Evolutionary conservation across 2,797 vertebrate species (phyloP).

Genomic region (Scomberomorus guttatus): DNA sequence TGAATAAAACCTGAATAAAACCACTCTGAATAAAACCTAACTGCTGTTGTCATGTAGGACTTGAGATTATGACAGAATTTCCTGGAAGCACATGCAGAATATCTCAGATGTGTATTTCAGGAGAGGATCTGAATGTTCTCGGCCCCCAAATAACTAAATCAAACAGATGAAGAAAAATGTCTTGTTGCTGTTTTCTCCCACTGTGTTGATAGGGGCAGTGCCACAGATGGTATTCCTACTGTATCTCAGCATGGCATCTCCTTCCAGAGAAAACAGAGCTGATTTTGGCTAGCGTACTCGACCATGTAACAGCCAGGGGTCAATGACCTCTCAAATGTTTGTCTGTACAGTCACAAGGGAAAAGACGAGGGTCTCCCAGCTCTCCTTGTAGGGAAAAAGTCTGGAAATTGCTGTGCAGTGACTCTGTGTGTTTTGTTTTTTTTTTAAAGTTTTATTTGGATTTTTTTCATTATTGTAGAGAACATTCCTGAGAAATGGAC

Average conservation of each 20-base stretch:
- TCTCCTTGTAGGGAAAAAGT: constrained; percentile 46
- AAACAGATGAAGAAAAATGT: constrained; percentile 2
- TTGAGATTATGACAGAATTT: not conserved
- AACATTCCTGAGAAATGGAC: constrained; percentile 99
- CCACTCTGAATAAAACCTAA: not conserved
- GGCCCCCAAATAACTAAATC: constrained; percentile 7
- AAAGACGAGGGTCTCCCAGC: constrained; percentile 20
- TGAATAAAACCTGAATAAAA: too few relatives aligned
- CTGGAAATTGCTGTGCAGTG: not conserved
- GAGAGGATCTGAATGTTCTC: constrained; percentile 1
- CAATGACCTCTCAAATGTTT: constrained; percentile 46
- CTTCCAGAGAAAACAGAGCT: constrained; percentile 22
- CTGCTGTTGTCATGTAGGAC: not conserved
- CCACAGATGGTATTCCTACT: constrained; percentile 31
- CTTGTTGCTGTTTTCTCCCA: constrained; percentile 26
- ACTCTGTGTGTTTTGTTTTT: not conserved
- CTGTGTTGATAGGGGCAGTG: not conserved
- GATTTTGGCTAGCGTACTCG: constrained; percentile 19
- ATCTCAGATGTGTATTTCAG: constrained; percentile 6
- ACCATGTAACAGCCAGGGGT: constrained; percentile 35
- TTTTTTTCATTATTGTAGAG: constrained; percentile 83
- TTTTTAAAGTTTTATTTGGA: constrained; percentile 27
- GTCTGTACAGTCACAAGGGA: constrained; percentile 38
- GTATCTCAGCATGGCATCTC: constrained; percentile 33
- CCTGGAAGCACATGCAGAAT: not conserved